Evolutionary conservation across 2,113 vertebrate species (phyloP).

Genomic region (Notarius lentiginosus): DNA sequence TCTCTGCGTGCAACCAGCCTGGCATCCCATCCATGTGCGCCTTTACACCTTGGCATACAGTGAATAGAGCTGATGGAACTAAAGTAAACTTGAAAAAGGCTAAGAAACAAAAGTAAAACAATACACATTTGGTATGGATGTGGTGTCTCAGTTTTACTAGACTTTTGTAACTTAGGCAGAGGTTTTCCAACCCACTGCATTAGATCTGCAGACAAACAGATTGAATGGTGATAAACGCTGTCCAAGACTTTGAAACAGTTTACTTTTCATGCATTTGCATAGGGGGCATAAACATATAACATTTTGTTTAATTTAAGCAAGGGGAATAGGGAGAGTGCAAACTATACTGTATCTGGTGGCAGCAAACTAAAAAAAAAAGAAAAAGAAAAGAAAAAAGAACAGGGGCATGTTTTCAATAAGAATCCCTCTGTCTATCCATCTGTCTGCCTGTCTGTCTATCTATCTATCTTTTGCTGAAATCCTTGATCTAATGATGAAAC

Average conservation of each 20-base stretch:
- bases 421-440: background rate
- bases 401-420: conserved; percentile 44
- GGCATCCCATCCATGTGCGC: conserved; percentile 42
- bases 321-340: conserved; percentile 53
- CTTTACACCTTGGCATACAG: conserved; percentile 51
- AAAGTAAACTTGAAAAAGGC: conserved; percentile 41
- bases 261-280: conserved; percentile 62
- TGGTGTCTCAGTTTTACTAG: conserved; percentile 44
- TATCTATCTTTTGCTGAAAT: background rate
- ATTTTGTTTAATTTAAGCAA: conserved; percentile 66
- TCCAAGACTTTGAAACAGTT: conserved; percentile 62
- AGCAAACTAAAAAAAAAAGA: conserved; percentile 8
- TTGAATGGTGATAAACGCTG: conserved; percentile 64
- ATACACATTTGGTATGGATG: conserved; percentile 39
- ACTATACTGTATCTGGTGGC: conserved; percentile 52
- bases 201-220: conserved; percentile 59
- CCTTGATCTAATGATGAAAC: background rate
- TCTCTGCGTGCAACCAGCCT: conserved; percentile 26
- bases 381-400: background rate
- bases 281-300: conserved; percentile 66
- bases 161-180: conserved; percentile 39
- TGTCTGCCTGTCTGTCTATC: background rate
- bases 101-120: conserved; percentile 46
- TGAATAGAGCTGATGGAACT: conserved; percentile 36
- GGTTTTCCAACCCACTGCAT: conserved; percentile 45